A percentile compares a stretch with the other conserved stretches of the same genome.
phyloP scores from a whole-genome alignment of 2,113 vertebrate species.

The Solea solea region DNA sequence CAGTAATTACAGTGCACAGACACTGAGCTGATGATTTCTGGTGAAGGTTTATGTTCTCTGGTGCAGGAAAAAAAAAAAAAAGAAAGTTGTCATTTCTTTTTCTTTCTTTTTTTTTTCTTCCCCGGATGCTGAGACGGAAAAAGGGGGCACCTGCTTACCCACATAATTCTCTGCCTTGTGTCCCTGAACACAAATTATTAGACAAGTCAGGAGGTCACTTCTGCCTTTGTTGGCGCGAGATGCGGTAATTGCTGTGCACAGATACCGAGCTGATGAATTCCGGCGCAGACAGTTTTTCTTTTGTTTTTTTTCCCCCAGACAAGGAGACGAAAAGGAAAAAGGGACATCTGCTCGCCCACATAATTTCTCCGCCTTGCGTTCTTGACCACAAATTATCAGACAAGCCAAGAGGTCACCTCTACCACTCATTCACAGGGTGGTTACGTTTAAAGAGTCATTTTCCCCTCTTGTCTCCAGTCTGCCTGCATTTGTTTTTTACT shows the following conservation, averaged over 20 bases:
- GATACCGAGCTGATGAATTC: too few relatives aligned
- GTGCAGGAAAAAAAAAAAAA: conserved; percentile 23
- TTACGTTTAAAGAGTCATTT: conserved; percentile 14
- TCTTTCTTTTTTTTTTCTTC: conserved; percentile 33
- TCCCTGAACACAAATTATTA: conserved; percentile 20
- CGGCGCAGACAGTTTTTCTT: too few relatives aligned
- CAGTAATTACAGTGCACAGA: conserved; percentile 48
- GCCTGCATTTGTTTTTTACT: background rate
- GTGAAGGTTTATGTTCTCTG: conserved; percentile 30
- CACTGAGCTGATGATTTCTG: conserved; percentile 39
- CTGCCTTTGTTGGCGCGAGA: conserved; percentile 17
- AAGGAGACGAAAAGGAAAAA: too few relatives aligned
- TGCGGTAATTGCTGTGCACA: too few relatives aligned
- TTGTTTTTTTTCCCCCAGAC: too few relatives aligned
- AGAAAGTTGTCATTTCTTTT: background rate
- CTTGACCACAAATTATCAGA: too few relatives aligned
- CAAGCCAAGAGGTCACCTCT: too few relatives aligned
- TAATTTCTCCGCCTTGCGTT: too few relatives aligned
- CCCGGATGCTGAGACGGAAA: background rate
- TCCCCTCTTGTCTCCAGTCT: background rate
- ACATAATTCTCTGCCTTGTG: conserved; percentile 22
- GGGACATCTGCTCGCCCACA: too few relatives aligned
- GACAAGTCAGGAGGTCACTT: conserved; percentile 27
- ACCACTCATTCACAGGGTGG: conserved; percentile 7
- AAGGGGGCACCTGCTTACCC: background rate